Conservation (phyloP, 2,888 invertebrate species). For the Neocrepidodera transversa region DNA sequence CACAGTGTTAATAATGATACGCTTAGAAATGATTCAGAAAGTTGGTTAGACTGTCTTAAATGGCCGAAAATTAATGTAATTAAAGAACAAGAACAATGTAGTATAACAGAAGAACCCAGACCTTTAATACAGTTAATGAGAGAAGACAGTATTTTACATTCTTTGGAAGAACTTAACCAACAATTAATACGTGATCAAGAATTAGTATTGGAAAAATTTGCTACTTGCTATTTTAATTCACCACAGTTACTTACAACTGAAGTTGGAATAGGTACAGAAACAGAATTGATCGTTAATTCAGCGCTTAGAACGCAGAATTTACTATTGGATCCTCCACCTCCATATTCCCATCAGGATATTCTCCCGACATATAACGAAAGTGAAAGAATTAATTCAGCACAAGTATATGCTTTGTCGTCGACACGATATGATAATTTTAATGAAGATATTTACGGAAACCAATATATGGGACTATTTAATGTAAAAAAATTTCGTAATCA, state of each 20-base stretch:
- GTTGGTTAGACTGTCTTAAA: not conserved
- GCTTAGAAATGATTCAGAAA: not conserved
- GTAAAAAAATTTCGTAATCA: constrained; percentile 31
- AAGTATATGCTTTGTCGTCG: not conserved
- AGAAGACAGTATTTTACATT: not conserved
- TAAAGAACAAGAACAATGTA: not conserved
- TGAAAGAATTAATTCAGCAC: not conserved
- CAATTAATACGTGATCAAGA: constrained; percentile 8
- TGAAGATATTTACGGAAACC: not conserved
- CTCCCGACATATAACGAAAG: not conserved
- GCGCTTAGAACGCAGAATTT: not conserved
- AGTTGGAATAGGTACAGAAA: constrained; percentile 2
- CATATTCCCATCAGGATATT: not conserved
- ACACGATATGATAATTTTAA: not conserved
- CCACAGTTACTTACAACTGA: not conserved
- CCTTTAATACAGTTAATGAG: not conserved
- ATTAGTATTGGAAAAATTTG: constrained; percentile 3
- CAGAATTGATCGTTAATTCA: not conserved
- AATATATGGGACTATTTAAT: constrained; percentile 2
- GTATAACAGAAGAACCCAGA: not conserved
- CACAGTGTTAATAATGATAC: not conserved
- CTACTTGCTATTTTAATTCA: not conserved
- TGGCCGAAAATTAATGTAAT: not conserved
- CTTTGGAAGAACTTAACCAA: constrained; percentile 5
- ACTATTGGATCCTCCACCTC: not conserved